Conservation (phyloP, 2,888 invertebrate genomes). For the Caenorhabditis sp. region DNA sequence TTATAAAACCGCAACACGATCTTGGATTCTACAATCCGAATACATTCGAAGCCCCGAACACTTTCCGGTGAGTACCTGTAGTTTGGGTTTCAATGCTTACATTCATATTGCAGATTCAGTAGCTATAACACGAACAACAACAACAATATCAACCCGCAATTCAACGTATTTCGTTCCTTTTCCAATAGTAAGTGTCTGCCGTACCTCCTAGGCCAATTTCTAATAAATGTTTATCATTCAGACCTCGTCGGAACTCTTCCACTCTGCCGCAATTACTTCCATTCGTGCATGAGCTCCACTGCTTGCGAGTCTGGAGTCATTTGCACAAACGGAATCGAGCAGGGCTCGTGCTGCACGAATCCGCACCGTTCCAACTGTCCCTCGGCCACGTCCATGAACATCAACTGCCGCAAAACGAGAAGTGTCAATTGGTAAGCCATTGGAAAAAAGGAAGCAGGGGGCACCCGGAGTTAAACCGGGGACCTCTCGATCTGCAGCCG, state of each 20-base stretch:
- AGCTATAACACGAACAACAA: slow-evolving; percentile 25
- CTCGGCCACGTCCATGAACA: slow-evolving; percentile 58
- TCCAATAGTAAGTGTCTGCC: slow-evolving; percentile 14
- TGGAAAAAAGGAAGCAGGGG: slow-evolving; percentile 64
- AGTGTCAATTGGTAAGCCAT: slow-evolving; percentile 66
- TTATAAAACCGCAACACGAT: slow-evolving; percentile 29
- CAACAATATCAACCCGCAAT: slow-evolving; percentile 45
- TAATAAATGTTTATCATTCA: slow-evolving; percentile 12
- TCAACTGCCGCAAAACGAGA: slow-evolving; percentile 65
- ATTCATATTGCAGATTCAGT: slow-evolving; percentile 33
- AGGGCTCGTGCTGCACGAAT: slow-evolving; percentile 63
- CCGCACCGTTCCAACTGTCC: slow-evolving; percentile 60
- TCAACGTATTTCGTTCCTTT: slow-evolving; percentile 33
- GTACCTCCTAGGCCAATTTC: background rate
- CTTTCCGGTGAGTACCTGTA: background rate
- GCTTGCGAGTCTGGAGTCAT: slow-evolving; percentile 65
- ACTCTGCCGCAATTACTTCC: slow-evolving; percentile 65
- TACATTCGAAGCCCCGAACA: slow-evolving; percentile 22
- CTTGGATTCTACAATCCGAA: slow-evolving; percentile 34
- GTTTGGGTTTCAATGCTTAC: background rate
- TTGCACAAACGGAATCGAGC: slow-evolving; percentile 62
- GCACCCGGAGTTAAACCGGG: slow-evolving; percentile 76
- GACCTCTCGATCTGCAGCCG: slow-evolving; percentile 78
- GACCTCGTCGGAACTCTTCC: slow-evolving; percentile 48
- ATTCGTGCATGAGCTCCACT: slow-evolving; percentile 63